Percentiles rank a stretch among this genome's conserved stretches.
These are phyloP conservation scores for Diorhabda elongata DNA, from an alignment of 1,140 invertebrate genomes.

Conservation along the genomic window DNA sequence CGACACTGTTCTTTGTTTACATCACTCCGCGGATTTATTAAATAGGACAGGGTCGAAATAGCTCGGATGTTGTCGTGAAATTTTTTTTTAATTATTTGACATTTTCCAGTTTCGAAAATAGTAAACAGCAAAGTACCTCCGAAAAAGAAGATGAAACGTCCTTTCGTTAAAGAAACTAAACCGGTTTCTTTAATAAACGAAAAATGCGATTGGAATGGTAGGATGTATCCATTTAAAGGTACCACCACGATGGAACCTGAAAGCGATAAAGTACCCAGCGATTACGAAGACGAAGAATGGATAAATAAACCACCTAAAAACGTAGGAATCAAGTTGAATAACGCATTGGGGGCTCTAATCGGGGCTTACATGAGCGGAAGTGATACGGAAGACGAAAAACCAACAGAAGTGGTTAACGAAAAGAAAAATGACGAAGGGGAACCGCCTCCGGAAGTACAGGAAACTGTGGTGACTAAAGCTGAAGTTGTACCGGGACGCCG, in stretches of 20 bases:
- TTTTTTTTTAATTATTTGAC: no score
- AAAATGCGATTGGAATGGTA: conserved; percentile 43
- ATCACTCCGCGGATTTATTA: no score
- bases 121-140: background rate
- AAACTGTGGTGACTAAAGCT: conserved; percentile 1
- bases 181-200: conserved; percentile 40
- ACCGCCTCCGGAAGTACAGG: conserved; percentile 6
- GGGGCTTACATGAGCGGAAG: conserved; percentile 54
- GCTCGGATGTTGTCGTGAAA: no score
- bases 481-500: conserved; percentile 4
- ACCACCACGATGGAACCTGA: conserved; percentile 35
- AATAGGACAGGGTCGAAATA: no score
- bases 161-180: conserved; percentile 13
- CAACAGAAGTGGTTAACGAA: conserved; percentile 47
- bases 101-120: conserved; percentile 20
- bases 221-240: conserved; percentile 46
- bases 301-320: conserved; percentile 21
- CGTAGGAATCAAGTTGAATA: conserved; percentile 45
- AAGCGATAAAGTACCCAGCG: conserved; percentile 30
- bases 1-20: no score
- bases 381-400: conserved; percentile 41
- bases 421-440: conserved; percentile 32
- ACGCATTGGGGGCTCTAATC: conserved; percentile 52
- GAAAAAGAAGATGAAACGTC: conserved; percentile 23
- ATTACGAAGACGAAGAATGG: conserved; percentile 45